Evolutionary conservation across 2,797 vertebrate species (phyloP), one percentile per base, ranked within the genome.

Genomic region (Sebastes matsubarae): DNA sequence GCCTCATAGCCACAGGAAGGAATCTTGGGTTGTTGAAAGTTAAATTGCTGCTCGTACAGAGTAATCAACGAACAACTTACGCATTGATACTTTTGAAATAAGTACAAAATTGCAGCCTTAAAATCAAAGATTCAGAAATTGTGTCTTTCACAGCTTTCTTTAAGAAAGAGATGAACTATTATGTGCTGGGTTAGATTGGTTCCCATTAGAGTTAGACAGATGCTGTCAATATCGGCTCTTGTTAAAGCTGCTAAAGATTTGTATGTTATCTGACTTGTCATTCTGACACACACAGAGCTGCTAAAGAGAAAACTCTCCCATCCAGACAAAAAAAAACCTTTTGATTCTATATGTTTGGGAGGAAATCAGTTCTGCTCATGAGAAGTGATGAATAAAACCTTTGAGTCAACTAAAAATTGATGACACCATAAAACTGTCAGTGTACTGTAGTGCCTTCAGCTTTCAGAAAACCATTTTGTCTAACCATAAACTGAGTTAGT

Each of bases 401-500:
- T 2, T 29, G 18, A 32, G 7, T 24, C 2, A 34, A 52, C 10
- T 18, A 11, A n/a, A 69, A 58, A 54, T 54, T 54, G 50, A 54
- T 54, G 50, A 66, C 34, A 4, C n/a, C 10, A 25, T 66, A 55
- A 59, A 83, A 13, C 30, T 59, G 46, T 60, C 32, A 24, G 3
- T 42, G 63, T 20, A 80, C 55, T 68, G n/a, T 12, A 29, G 36
- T 6, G 4, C 68, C 3, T 72, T 67, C 22, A 57, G 54, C 75
- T 77, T 81, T 81, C 13, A 70, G 65, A 68, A 82, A 80, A 70
- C 13, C 68, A 24, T 73, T 85, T 75, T 69, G 30, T 63, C 25
- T 11, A 11, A 2, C 57, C 55, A 36, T 77, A 4, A 68, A 61
- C 60, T 18, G 27, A 27, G 52, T 88, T 81, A 42, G 63, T 74